Evolutionary conservation across 1,140 invertebrate species (phyloP).

Genomic region (Battus philenor): DNA sequence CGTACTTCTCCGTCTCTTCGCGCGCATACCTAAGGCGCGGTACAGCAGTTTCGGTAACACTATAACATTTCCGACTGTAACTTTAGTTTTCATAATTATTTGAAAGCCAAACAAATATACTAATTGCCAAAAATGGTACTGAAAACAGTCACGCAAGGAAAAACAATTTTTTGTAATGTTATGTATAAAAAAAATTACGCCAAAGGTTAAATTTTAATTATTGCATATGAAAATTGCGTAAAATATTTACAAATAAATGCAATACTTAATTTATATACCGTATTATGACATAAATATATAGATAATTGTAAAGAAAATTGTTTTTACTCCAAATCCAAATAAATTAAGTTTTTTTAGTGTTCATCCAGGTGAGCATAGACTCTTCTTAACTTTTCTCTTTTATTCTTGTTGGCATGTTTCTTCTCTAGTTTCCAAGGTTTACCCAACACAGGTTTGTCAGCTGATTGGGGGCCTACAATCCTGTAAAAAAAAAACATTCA

Average conservation of each 20-base stretch:
- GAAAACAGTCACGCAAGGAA: too few species aligned
- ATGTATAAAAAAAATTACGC: too few species aligned
- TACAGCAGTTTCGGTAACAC: too few species aligned
- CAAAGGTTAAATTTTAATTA: not conserved
- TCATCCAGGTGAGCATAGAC: constrained; percentile 88
- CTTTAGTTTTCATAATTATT: too few species aligned
- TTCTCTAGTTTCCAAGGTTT: constrained; percentile 91
- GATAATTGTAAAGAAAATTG: not conserved
- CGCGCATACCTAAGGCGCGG: too few species aligned
- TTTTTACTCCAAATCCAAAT: too few species aligned
- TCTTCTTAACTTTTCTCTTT: constrained; percentile 90
- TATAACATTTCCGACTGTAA: too few species aligned
- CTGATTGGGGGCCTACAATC: constrained; percentile 43
- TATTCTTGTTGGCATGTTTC: constrained; percentile 88
- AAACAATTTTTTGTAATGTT: not conserved
- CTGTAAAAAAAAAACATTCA: constrained; percentile 37
- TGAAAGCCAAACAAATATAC: too few species aligned
- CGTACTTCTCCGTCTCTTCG: too few species aligned
- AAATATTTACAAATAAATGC: constrained; percentile 7
- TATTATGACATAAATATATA: not conserved
- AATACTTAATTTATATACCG: not conserved
- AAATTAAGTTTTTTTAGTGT: constrained; percentile 67
- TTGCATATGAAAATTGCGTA: constrained; percentile 3
- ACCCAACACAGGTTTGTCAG: constrained; percentile 29
- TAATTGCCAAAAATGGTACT: too few species aligned